Percentiles rank a stretch among this genome's conserved stretches.
Conservation (phyloP, 2,888 invertebrate species). For the Sceliomorpha sp. region DNA sequence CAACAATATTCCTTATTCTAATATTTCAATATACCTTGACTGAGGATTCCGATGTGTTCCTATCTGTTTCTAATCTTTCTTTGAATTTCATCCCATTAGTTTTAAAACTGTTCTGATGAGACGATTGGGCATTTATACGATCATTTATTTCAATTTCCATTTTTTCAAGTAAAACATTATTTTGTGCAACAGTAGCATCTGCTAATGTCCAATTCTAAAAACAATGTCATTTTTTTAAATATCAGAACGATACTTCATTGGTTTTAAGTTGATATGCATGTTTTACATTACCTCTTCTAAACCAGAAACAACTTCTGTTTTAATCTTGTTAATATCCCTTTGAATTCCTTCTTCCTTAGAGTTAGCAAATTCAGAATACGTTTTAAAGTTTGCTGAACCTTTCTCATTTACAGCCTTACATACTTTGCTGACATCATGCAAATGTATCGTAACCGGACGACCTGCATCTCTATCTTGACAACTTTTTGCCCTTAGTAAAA, state of each 20-base stretch:
- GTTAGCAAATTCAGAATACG: slow-evolving; percentile 49
- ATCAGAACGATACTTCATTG: slow-evolving; percentile 9
- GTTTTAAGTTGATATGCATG: slow-evolving; percentile 5
- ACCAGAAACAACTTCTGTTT: slow-evolving; percentile 55
- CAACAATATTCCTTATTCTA: background rate
- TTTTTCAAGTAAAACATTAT: slow-evolving; percentile 61
- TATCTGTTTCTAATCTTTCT: slow-evolving; percentile 61
- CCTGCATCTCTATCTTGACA: slow-evolving; percentile 43
- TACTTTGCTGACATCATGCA: slow-evolving; percentile 49
- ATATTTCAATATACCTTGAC: slow-evolving; percentile 59
- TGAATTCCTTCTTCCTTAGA: slow-evolving; percentile 61
- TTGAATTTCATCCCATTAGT: slow-evolving; percentile 57
- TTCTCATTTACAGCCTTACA: slow-evolving; percentile 57
- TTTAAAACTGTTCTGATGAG: slow-evolving; percentile 61
- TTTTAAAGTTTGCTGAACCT: slow-evolving; percentile 35
- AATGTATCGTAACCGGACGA: slow-evolving; percentile 50
- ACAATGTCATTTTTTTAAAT: slow-evolving; percentile 12
- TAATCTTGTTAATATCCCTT: slow-evolving; percentile 57
- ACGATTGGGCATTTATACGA: slow-evolving; percentile 56
- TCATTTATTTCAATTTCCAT: slow-evolving; percentile 62
- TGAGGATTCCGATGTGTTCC: slow-evolving; percentile 52
- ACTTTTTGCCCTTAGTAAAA: slow-evolving; percentile 42
- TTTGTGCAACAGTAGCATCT: slow-evolving; percentile 52
- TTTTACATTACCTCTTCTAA: slow-evolving; percentile 62
- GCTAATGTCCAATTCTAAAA: slow-evolving; percentile 64